Percentiles rank a stretch among this genome's conserved stretches.
Conservation (phyloP, 2,888 invertebrate species). For the Bembecia ichneumoniformis region DNA sequence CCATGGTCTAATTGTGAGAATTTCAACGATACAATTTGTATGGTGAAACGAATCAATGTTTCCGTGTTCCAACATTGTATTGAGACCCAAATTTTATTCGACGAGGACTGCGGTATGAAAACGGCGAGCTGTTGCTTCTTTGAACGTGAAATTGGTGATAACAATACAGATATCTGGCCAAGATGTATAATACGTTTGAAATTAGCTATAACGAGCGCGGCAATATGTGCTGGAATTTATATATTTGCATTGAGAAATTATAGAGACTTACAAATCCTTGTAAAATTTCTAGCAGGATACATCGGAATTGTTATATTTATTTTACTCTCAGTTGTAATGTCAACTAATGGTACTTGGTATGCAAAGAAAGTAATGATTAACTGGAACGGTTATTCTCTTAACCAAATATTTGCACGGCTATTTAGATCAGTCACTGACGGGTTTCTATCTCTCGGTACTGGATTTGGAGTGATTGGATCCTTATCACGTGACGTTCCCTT, state of each 20-base stretch:
- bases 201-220: conserved; percentile 22
- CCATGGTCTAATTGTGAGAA: conserved; percentile 53
- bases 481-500: conserved; percentile 43
- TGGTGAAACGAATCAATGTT: conserved; percentile 51
- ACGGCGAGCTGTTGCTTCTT: conserved; percentile 53
- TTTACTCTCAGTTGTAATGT: conserved; percentile 42
- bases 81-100: conserved; percentile 41
- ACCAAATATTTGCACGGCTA: conserved; percentile 12
- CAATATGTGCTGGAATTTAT: conserved; percentile 29
- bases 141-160: conserved; percentile 42
- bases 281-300: conserved; percentile 31
- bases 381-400: conserved; percentile 24
- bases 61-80: conserved; percentile 55
- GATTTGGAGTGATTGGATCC: conserved; percentile 42
- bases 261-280: conserved; percentile 29
- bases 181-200: conserved; percentile 40
- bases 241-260: conserved; percentile 40
- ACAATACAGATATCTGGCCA: conserved; percentile 24
- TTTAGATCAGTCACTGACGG: conserved; percentile 27
- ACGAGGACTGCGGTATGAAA: conserved; percentile 51
- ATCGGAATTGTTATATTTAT: conserved; percentile 28
- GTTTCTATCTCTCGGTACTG: conserved; percentile 38
- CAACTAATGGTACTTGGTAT: conserved; percentile 50
- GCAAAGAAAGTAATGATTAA: conserved; percentile 27
- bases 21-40: conserved; percentile 37